Percentiles rank a stretch among this genome's conserved stretches.
phyloP scores from a whole-genome alignment of 2,113 vertebrate genomes.

The Lampris megalopsis region DNA sequence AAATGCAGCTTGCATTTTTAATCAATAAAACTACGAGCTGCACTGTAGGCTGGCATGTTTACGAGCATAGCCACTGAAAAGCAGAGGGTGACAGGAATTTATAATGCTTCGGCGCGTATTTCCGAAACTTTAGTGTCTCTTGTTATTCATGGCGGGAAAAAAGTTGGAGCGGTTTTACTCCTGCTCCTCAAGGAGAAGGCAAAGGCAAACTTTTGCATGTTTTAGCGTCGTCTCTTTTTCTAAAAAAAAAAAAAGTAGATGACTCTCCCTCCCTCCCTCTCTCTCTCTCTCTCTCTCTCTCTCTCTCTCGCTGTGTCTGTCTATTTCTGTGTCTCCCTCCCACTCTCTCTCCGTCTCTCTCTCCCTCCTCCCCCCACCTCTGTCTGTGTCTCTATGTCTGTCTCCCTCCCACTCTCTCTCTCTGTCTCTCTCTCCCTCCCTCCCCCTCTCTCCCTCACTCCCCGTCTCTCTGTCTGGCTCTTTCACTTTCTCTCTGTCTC shows the following conservation, averaged over 20 bases:
- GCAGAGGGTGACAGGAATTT: slow-evolving; percentile 43
- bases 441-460: too few species aligned
- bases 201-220: slow-evolving; percentile 46
- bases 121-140: slow-evolving; percentile 28
- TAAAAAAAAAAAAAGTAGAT: slow-evolving; percentile 20
- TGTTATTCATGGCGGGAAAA: slow-evolving; percentile 36
- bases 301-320: not conserved
- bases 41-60: slow-evolving; percentile 36
- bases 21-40: slow-evolving; percentile 12
- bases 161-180: not conserved
- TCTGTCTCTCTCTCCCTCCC: too few species aligned
- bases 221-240: slow-evolving; percentile 27
- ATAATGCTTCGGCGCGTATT: slow-evolving; percentile 36
- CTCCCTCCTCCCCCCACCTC: too few species aligned
- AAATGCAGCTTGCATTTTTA: slow-evolving; percentile 40
- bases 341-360: too few species aligned
- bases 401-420: too few species aligned
- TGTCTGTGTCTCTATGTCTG: too few species aligned
- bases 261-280: not conserved
- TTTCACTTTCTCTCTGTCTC: too few species aligned
- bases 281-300: slow-evolving; percentile 41
- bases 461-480: too few species aligned
- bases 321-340: not conserved
- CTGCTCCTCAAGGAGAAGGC: slow-evolving; percentile 41
- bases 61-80: slow-evolving; percentile 53